Evolutionary conservation across 2,888 invertebrate species (phyloP), one percentile per base, ranked within the genome.

Genomic region (Epinotia demarniana): DNA sequence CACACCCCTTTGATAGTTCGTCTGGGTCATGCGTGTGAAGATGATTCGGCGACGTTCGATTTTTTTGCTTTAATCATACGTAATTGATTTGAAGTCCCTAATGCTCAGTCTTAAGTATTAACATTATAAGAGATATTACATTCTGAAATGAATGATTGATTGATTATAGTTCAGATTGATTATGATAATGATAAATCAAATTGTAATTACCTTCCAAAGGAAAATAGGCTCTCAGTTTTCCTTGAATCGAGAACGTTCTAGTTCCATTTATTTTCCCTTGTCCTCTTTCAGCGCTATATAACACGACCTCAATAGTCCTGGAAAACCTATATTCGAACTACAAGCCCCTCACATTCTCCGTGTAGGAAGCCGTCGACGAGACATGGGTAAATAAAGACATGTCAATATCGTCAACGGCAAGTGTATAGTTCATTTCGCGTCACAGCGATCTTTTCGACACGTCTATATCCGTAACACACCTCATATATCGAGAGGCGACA

Each of bases 311-410:
- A 69, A 58, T 57, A 68, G 57, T 57, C 57, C 68, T 23, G 19
- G 16, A 61, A 43, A 66, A 43, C 58, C 57, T 68, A 58, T 69
- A 58, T 58, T 46, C 46, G 23, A 43, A 46, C 55, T 18, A 69
- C 27, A 70, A 18, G 19, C 19, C 61, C 69, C 23, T 46, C 43
- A 70, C 43, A 23, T 49, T 63, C 46, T 6, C 39, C 71, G 19
- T 19, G 46, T 23, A 66, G 62, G 64, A 70, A 58, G 71, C 64
- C 53, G 70, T 71, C 71, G 49, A 18, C 66, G 66, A 57, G 71
- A 75, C 66, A 53, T 53, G 66, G 75, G 75, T 72, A 67, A 67
- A 75, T 75, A 75, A 66, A 75, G 61, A 55, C 60, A 69, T 74
- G 69, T 27, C 23, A 27, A 27, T 3, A 27, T 27, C 3, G 23